Evolutionary conservation across 1,140 invertebrate genomes (phyloP).

Genomic region (Zaprionus gabonicus): DNA sequence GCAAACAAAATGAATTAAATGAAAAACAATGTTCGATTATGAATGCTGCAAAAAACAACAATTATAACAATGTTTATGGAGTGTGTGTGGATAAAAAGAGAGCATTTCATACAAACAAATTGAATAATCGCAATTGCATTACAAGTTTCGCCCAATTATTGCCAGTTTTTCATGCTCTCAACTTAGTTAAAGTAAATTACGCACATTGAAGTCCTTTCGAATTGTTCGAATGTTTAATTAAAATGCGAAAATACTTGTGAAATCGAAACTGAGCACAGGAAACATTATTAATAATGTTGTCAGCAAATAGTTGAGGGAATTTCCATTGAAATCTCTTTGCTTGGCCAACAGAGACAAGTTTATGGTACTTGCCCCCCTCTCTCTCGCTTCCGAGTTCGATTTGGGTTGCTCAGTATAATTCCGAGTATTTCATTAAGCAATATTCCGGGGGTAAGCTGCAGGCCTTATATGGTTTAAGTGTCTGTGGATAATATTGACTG

Average conservation of each 20-base stretch:
- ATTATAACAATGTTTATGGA: conserved; percentile 5
- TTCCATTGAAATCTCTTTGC: neutral
- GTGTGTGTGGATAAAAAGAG: neutral
- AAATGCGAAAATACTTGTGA: neutral
- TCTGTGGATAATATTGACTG: conserved; percentile 37
- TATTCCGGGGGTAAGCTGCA: conserved; percentile 12
- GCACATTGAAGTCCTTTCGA: conserved; percentile 36
- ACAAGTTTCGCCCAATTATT: conserved; percentile 19
- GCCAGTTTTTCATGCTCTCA: conserved; percentile 46
- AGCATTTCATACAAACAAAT: conserved; percentile 22
- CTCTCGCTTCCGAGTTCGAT: conserved; percentile 1
- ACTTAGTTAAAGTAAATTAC: conserved; percentile 62
- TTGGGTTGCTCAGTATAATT: conserved; percentile 14
- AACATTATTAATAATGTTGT: conserved; percentile 3
- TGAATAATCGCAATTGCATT: conserved; percentile 47
- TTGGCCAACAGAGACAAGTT: neutral
- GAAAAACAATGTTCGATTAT: conserved; percentile 21
- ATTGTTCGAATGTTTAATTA: conserved; percentile 39
- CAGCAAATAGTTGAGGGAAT: neutral
- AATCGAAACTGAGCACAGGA: neutral
- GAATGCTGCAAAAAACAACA: conserved; percentile 18
- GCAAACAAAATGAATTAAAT: conserved; percentile 1
- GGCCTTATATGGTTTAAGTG: conserved; percentile 19
- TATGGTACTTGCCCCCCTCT: neutral
- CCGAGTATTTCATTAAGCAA: conserved; percentile 31